Evolutionary conservation across 2,113 vertebrate species (phyloP), one percentile per base, ranked within the genome.

Genomic region (Menura novaehollandiae): DNA sequence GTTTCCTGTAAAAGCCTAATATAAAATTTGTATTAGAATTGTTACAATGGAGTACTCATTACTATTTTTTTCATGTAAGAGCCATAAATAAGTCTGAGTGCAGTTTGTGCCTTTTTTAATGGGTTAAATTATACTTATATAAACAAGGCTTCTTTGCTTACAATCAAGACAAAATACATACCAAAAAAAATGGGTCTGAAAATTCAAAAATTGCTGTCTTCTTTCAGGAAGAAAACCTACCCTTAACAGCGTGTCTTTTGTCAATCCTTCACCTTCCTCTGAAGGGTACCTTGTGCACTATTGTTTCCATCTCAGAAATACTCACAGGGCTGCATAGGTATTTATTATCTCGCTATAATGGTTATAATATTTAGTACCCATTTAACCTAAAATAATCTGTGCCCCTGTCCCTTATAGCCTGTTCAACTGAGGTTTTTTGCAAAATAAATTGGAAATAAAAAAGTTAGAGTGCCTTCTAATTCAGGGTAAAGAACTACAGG

Each of bases 1-100:
- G 73, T 27, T 82, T 88, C 17, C 46, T 73, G 24, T 88, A 82
- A 93, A 94, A 90, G 17, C 23, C n/a, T 84, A 88, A 87, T 23
- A 62, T 30, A 80, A 43, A 47, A 78, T 86, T 73, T 73, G n/a
- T 68, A 51, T 78, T 72, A 68, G 20, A 94, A 92, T 13, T 72
- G 67, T 58, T 81, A 35, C 30, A 81, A 59, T 41, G 44, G 49
- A 91, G 47, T n/a, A 74, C 5, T 88, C 33, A 15, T 41, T 28
- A 37, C 18, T 63, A 6, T 21, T 79, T 73, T 80, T 91, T 81
- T 44, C 7, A 68, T 21, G 7, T n/a, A 78, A 58, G 13, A 64
- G 33, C 17, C 41, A 33, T n/a, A 76, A 60, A 22, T 73, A 68
- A 28, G 27, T 26, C 10, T 30, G 2, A 47, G 10, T 24, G 15